phyloP scores from a whole-genome alignment of 2,113 vertebrate genomes.

The Gavialis gangeticus region DNA sequence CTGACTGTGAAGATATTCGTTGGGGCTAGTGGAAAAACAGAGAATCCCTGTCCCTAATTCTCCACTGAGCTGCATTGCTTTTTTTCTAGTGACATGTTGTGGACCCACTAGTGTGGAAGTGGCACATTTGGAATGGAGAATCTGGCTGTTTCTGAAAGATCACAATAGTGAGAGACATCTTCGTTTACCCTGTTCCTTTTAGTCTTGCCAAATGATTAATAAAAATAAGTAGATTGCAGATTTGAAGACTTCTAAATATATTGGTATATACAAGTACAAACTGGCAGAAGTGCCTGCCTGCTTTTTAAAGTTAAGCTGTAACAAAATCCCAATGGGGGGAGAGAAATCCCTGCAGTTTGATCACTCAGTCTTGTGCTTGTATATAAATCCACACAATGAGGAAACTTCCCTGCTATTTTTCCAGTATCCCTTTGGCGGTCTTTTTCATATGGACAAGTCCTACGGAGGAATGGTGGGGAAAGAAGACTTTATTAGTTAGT shows the following conservation, averaged over 20 bases:
- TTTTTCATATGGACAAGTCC: not conserved
- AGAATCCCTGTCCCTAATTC: not conserved
- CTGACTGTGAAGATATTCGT: not conserved
- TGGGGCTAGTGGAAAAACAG: not conserved
- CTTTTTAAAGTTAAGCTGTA: not conserved
- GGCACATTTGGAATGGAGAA: not conserved
- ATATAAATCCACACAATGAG: not conserved
- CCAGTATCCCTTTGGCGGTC: fast-evolving
- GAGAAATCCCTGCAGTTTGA: not conserved
- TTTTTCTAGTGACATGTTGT: not conserved
- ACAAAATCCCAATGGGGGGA: not conserved
- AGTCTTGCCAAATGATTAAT: not conserved
- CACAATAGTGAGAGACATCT: not conserved
- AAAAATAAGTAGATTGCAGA: not conserved
- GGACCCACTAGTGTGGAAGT: no score
- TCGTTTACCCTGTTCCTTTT: not conserved
- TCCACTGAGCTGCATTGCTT: not conserved
- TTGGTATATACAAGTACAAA: not conserved
- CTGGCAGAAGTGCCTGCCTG: not conserved
- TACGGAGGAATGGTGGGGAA: not conserved
- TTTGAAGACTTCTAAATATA: not conserved
- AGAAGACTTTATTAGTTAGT: fast-evolving
- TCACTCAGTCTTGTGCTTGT: not conserved
- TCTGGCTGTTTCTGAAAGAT: not conserved
- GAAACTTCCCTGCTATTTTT: not conserved